These are phyloP conservation scores for Alectoris magna DNA, from an alignment of 2,797 vertebrate species.

Conservation along the genomic window DNA sequence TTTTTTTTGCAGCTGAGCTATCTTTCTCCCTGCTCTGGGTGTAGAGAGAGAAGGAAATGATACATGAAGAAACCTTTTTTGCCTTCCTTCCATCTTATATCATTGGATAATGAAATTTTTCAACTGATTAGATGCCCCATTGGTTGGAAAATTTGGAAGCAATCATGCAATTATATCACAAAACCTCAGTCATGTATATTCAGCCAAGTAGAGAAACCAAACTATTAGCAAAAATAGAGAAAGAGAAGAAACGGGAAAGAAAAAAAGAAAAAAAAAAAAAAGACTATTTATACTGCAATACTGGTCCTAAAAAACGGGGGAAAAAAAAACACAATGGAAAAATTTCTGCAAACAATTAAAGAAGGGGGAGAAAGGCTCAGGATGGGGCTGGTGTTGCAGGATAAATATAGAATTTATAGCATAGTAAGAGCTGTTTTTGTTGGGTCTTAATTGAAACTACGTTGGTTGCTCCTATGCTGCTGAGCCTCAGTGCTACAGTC, in stretches of 20 bases:
- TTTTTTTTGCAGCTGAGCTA: background rate
- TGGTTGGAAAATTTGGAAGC: conserved; percentile 75
- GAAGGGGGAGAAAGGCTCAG: conserved; percentile 16
- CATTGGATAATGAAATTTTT: conserved; percentile 72
- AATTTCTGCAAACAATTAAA: conserved; percentile 77
- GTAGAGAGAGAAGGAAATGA: background rate
- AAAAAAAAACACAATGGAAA: conserved; percentile 74
- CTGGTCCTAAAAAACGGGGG: conserved; percentile 69
- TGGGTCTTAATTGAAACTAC: conserved; percentile 77
- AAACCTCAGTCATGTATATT: conserved; percentile 74
- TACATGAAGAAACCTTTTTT: conserved; percentile 26
- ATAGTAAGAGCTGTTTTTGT: conserved; percentile 77
- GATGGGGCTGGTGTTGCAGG: conserved; percentile 52
- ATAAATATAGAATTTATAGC: conserved; percentile 82
- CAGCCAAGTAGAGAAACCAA: conserved; percentile 72
- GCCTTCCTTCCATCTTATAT: conserved; percentile 46
- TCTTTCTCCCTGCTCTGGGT: background rate
- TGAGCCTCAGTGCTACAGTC: background rate
- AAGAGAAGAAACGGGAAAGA: background rate
- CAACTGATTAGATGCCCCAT: conserved; percentile 70
- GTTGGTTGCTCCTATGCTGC: conserved; percentile 57
- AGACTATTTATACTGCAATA: conserved; percentile 76
- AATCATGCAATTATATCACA: conserved; percentile 73
- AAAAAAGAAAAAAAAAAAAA: background rate
- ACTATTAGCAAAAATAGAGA: conserved; percentile 70